Conservation (phyloP, 1,140 invertebrate genomes). For the Lamellibrachia luymesi region DNA sequence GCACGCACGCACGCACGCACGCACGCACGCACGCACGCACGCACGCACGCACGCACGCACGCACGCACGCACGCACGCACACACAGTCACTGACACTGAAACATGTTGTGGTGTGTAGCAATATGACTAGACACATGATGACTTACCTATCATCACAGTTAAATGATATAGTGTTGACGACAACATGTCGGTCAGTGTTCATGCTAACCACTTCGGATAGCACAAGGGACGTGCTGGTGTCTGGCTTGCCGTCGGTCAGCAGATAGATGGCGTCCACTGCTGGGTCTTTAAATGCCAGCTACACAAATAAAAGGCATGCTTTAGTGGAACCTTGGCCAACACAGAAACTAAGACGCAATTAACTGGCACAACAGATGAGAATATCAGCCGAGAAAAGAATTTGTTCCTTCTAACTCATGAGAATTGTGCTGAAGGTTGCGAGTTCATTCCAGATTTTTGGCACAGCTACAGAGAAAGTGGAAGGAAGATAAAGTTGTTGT, state of each 20-base stretch:
- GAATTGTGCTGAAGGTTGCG: no score
- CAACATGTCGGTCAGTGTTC: conserved; percentile 47
- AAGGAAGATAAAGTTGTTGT: no score
- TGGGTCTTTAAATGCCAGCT: conserved; percentile 53
- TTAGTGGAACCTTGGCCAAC: not conserved
- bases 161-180: conserved; percentile 57
- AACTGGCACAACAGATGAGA: not conserved
- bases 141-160: conserved; percentile 55
- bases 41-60: not conserved
- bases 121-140: not conserved
- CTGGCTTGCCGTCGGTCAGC: conserved; percentile 58
- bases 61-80: not conserved
- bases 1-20: not conserved
- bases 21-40: not conserved
- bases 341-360: not conserved
- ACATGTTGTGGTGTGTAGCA: no score
- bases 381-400: not conserved
- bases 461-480: no score
- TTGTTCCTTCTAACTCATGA: no score
- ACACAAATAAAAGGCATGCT: not conserved
- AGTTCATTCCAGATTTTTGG: no score
- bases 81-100: not conserved
- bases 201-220: conserved; percentile 50
- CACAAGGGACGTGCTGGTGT: conserved; percentile 54
- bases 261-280: conserved; percentile 55